Evolutionary conservation across 2,797 vertebrate species (phyloP), one percentile per base, ranked within the genome.

Genomic region (Tapera naevia): DNA sequence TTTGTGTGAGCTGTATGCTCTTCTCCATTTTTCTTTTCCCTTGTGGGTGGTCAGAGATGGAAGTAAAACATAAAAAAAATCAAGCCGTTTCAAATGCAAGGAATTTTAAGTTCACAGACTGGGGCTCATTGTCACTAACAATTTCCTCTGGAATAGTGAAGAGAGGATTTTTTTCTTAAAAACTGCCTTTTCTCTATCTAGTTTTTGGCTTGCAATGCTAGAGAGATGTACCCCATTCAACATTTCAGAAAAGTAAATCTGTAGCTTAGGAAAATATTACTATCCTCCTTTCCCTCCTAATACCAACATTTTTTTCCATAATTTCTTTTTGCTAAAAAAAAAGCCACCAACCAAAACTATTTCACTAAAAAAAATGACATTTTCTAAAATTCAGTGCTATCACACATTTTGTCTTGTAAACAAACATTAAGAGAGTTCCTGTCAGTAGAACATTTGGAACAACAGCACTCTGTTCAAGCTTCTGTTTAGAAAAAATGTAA

Each of bases 31-130:
- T 71, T 80, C 32, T 48, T 91, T 76, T 87, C 88, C 65, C 83
- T 89, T 81, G 88, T 94, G 91, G 76, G 89, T 92, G 92, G 94
- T 90, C 94, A 96, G 56, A 93, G 62, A 76, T 91, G 67, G 50
- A 86, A 93, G 60, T 90, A 88, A 92, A 93, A 80, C 48, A 51
- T 54, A 32, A 54, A 57, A 82, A 78, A 85, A 88, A 51, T 39
- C 45, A 37, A 86, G 81, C 65, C 80, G 91, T 96, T 95, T 88
- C 73, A 82, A 96, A 93, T 90, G 88, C 87, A 89, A 94, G 89
- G 95, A 94, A 94, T 97, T 91, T 93, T 70, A 75, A 84, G 78
- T 92, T 94, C 91, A 86, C 56, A 76, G 67, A 32, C 92, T 81
- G 66, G 79, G 76, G 56, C 67, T 88, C 60, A 80, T 81, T 96